Evolutionary conservation across 2,113 vertebrate species (phyloP).

Genomic region (Aegithalos caudatus): DNA sequence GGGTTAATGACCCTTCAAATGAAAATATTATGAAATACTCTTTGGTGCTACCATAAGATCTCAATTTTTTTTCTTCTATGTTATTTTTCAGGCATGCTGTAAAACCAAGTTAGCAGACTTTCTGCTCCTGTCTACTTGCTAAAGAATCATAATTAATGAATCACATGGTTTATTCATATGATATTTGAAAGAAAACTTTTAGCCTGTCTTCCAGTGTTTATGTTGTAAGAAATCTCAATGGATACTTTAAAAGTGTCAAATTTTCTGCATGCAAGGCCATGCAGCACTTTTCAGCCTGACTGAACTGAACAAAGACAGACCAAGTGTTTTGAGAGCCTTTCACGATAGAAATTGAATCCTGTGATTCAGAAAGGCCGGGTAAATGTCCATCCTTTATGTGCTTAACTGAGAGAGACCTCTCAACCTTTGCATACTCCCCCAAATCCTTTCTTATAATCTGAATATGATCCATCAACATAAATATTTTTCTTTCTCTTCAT

Average conservation of each 20-base stretch:
- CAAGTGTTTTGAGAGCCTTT: not conserved
- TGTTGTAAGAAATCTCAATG: not conserved
- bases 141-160: not conserved
- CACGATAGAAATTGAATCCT: not conserved
- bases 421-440: not conserved
- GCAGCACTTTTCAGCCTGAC: not conserved
- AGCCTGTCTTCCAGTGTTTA: not conserved
- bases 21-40: not conserved
- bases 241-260: not conserved
- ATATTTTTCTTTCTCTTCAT: constrained; percentile 6
- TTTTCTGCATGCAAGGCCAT: not conserved
- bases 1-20: not conserved
- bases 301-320: not conserved
- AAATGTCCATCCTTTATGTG: not conserved
- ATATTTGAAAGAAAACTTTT: not conserved
- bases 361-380: not conserved
- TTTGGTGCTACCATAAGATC: not conserved
- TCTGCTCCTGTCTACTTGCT: not conserved
- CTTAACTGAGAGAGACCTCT: not conserved
- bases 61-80: not conserved
- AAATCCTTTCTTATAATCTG: not conserved
- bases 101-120: not conserved
- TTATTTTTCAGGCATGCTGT: not conserved
- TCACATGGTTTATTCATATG: not conserved
- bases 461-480: not conserved